These are phyloP conservation scores for Stomatorhinus ivindoensis DNA, from an alignment of 2,113 vertebrate genomes.

Conservation along the genomic window DNA sequence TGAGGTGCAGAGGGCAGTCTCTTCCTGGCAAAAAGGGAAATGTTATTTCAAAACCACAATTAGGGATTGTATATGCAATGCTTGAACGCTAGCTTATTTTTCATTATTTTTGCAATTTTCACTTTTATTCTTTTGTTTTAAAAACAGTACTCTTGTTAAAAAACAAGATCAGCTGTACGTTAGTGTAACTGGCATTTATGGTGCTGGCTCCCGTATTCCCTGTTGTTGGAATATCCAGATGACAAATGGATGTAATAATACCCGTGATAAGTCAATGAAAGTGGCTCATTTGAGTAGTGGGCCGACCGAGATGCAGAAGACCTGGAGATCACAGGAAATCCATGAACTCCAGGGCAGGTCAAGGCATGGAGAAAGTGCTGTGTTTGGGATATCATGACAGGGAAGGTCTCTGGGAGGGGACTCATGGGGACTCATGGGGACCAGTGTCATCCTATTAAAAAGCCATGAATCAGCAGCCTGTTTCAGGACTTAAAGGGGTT, in stretches of 20 bases:
- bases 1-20: neutral
- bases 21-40: neutral
- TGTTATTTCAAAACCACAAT: neutral
- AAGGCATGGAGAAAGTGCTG: neutral
- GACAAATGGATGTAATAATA: neutral
- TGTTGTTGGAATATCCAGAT: neutral
- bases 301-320: neutral
- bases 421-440: neutral
- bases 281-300: neutral
- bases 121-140: neutral
- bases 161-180: neutral
- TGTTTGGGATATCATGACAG: constrained; percentile 16
- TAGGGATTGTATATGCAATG: neutral
- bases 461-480: constrained; percentile 14
- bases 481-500: neutral
- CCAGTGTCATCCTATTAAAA: neutral
- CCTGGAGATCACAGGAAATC: constrained; percentile 8
- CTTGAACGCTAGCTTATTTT: neutral
- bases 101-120: neutral
- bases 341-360: constrained; percentile 17
- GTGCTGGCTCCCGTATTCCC: neutral
- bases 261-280: neutral
- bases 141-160: neutral
- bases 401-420: neutral
- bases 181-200: neutral